Base-by-base conservation (phyloP, 2,888 invertebrate genomes). In the Crematogaster levior region DNA sequence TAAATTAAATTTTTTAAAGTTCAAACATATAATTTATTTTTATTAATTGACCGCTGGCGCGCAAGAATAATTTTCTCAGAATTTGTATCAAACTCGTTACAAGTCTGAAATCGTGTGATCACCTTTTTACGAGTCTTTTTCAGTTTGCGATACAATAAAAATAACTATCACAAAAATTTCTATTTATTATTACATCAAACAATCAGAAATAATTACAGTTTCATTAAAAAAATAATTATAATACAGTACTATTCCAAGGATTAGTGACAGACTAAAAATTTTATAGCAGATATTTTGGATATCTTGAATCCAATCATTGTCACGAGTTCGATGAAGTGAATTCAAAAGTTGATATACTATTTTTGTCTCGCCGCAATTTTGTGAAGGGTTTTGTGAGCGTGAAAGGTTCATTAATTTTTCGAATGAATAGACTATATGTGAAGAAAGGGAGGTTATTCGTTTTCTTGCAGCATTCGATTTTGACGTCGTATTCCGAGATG, bases 391-490 rank as follows among this genome's bases (percentile, higher is more conserved):
- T 73, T 43, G 73, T n/a, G 43, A 43, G 21, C 30, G 27, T 73
- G 43, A 60, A 30, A 5, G n/a, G n/a, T 60, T 60, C 27, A 30
- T 58, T 27, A 72, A 58, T 53, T 18, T 58, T 58, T 37, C 40
- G 43, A 60, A 40, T 60, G 21, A 60, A 73, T 60, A 30, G 43
- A 73, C 30, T n/a, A 24, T 12, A 73, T 5, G 27, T 60, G 60
- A 43, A 73, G 15, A 73, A 18, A 27, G 27, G 27, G 24, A 40
- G 9, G 15, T 27, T 30, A 73, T 43, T 73, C 27, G 10, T 60
- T 72, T 73, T 43, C 73, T 73, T 43, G 60, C 43, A 60, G 1
- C 60, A 15, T 10, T 73, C 60, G 9, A 60, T 60, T 43, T 27
- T 60, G 40, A 73, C 40, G 6, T 73, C 27, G 9, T n/a, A 58